Conservation (phyloP, 1,140 invertebrate genomes). For the Cyclina sinensis region DNA sequence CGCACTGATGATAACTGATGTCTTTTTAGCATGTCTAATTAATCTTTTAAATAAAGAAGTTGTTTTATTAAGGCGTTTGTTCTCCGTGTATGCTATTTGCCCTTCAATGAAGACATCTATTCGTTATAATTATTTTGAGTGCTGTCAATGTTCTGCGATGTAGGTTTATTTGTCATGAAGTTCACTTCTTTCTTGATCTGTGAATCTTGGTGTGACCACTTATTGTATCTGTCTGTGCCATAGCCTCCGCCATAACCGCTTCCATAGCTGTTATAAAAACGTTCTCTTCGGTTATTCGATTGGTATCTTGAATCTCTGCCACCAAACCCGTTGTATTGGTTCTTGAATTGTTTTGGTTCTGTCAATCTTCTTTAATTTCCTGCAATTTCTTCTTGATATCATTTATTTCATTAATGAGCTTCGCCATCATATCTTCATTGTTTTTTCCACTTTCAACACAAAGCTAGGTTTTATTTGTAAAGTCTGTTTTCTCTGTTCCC, state of each 20-base stretch:
- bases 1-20: neutral
- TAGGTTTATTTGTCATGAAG: no score
- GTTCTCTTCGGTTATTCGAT: neutral
- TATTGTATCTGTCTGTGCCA: no score
- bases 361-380: neutral
- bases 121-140: neutral
- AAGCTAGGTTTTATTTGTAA: neutral
- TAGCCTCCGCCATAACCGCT: no score
- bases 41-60: neutral
- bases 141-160: neutral
- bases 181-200: neutral
- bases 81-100: neutral
- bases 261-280: neutral
- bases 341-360: neutral
- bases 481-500: neutral
- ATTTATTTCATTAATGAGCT: neutral
- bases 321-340: neutral
- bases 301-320: no score
- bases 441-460: neutral
- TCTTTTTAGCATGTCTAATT: neutral
- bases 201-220: neutral
- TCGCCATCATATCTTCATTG: neutral
- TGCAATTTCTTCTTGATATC: neutral
- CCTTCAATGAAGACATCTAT: slow-evolving; percentile 12
- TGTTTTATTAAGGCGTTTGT: neutral